Base-by-base conservation (phyloP, 2,797 vertebrate species). In the Sebastes cheni region DNA sequence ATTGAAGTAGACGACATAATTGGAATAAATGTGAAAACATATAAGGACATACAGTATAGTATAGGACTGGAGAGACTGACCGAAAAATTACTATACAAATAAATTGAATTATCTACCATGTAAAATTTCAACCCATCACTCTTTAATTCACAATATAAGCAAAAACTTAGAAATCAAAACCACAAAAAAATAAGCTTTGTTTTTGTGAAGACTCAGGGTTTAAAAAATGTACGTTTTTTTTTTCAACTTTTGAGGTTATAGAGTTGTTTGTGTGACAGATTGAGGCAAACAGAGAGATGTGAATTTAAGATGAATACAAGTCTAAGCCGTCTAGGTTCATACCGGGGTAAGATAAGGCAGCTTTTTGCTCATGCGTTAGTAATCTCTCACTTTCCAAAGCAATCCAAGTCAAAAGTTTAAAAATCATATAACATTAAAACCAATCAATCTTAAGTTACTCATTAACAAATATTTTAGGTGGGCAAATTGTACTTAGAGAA, bases 241-340 rank as follows among this genome's bases (percentile, higher is more conserved):
- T 39, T 58, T 27, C 16, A 71, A 79, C 39, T 73, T 72, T 54
- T 73, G 67, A 36, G 83, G 79, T 85, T 86, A 64, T 64, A 79
- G 74, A 22, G 54, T 65, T 61, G 54, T 56, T 58, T 71, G 74
- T 80, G 73, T 66, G 86, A 91, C 81, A 91, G 80, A 79, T 73
- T 46, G 72, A 86, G 69, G 66, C 75, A 72, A 81, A 75, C 62
- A 75, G 64, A 66, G 78, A 85, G 55, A 88, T 54, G 77, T 56
- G 50, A 76, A 77, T 80, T 83, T 71, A 84, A 89, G 78, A 87
- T 91, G 79, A 81, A 89, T 87, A 74, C 78, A 86, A 69, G 68
- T 81, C 74, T 89, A 32, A 69, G 76, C 61, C 62, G 62, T 71
- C 61, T 75, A 39, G 75, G 72, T 82, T 85, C 80, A 81, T 52